phyloP scores from a whole-genome alignment of 2,797 vertebrate species.

The Hydrolagus colliei region DNA sequence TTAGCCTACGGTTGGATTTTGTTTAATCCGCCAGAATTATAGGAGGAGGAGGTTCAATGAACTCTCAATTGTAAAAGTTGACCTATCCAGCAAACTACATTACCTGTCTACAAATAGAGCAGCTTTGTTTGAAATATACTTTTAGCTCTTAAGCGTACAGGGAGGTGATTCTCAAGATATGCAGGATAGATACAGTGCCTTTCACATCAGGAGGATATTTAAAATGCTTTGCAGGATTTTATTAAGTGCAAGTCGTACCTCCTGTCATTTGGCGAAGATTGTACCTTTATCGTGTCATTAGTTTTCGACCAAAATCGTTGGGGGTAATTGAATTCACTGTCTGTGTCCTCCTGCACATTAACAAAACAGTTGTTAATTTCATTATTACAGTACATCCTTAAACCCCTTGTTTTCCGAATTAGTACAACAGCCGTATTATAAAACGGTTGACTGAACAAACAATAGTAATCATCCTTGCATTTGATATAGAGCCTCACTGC shows the following conservation, averaged over 20 bases:
- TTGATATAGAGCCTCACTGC: too few species aligned
- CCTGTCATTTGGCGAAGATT: neutral
- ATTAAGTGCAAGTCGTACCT: neutral
- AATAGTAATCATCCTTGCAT: neutral
- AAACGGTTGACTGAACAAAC: neutral
- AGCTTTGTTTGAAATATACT: neutral
- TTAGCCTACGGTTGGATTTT: neutral
- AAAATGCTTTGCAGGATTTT: too few species aligned
- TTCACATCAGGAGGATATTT: too few species aligned
- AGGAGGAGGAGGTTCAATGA: neutral
- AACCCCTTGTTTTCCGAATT: neutral
- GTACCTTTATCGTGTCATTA: neutral
- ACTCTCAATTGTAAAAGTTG: neutral
- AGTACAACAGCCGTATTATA: neutral
- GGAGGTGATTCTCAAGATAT: neutral
- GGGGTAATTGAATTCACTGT: neutral
- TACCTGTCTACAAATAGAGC: neutral
- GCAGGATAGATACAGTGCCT: neutral
- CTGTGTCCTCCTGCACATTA: neutral
- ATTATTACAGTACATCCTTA: too few species aligned
- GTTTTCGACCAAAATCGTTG: neutral
- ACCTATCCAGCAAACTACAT: neutral
- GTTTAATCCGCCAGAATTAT: neutral
- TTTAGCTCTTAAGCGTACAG: neutral
- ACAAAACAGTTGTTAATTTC: too few species aligned